A percentile compares a stretch with the other conserved stretches of the same genome.
Conservation (phyloP, 2,888 invertebrate species). For the Podabrus alpinus region DNA sequence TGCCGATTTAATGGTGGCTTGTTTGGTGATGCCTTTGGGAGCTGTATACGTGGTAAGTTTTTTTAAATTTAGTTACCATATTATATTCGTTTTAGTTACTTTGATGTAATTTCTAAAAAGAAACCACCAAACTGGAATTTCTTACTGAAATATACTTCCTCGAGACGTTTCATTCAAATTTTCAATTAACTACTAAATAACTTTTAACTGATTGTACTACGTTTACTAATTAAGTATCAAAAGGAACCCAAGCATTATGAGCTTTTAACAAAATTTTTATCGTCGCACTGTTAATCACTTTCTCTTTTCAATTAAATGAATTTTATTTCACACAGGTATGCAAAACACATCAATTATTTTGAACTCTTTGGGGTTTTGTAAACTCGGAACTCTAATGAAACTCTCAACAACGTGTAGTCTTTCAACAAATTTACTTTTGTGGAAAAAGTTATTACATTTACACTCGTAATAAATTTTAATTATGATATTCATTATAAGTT, state of each 20-base stretch:
- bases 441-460: not conserved
- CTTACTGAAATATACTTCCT: too few relatives aligned
- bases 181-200: too few relatives aligned
- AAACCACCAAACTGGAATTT: not conserved
- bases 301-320: not conserved
- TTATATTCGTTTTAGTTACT: not conserved
- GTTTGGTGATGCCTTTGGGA: slow-evolving; percentile 90
- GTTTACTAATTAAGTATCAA: not conserved
- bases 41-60: slow-evolving; percentile 86
- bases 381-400: not conserved
- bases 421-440: not conserved
- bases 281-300: not conserved
- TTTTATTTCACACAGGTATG: not conserved
- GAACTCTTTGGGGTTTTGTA: not conserved
- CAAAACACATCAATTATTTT: not conserved
- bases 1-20: slow-evolving; percentile 95
- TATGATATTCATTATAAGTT: not conserved
- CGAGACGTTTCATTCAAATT: too few relatives aligned
- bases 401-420: not conserved
- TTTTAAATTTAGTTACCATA: not conserved
- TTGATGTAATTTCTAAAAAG: not conserved
- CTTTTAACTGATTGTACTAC: not conserved
- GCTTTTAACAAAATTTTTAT: too few relatives aligned
- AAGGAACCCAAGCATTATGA: not conserved
- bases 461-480: not conserved